Conservation (phyloP, 2,888 invertebrate genomes). For the Bibio marci region DNA sequence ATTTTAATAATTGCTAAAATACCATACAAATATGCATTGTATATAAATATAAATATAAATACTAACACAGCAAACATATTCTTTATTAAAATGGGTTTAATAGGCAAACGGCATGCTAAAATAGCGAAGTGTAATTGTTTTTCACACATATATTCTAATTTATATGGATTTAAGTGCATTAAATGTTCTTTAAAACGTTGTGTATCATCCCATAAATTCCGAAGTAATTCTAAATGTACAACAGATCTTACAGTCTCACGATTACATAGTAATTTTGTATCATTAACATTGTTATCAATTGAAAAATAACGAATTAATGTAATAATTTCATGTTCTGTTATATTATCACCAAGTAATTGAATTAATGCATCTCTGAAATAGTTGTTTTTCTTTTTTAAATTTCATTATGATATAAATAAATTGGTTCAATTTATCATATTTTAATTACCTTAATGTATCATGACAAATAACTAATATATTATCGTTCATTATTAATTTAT, state of each 20-base stretch:
- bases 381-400: too few relatives aligned
- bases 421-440: too few relatives aligned
- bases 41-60: neutral
- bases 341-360: constrained; percentile 45
- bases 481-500: constrained; percentile 19
- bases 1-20: too few relatives aligned
- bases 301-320: constrained; percentile 58
- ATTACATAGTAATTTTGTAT: constrained; percentile 24
- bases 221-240: constrained; percentile 52
- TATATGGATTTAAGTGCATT: constrained; percentile 35
- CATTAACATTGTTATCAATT: constrained; percentile 26
- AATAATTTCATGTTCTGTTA: constrained; percentile 67
- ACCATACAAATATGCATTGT: too few relatives aligned
- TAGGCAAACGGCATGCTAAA: constrained; percentile 50
- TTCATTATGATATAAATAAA: constrained; percentile 13
- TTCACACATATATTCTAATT: constrained; percentile 38
- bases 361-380: constrained; percentile 42
- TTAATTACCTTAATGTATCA: constrained; percentile 6
- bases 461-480: constrained; percentile 30
- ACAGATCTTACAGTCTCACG: constrained; percentile 39
- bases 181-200: constrained; percentile 42
- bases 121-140: constrained; percentile 44
- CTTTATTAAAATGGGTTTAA: constrained; percentile 47
- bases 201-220: constrained; percentile 54
- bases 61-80: constrained; percentile 50